Evolutionary conservation across 2,888 invertebrate species (phyloP), one percentile per base, ranked within the genome.

Genomic region (Sesia bembeciformis): DNA sequence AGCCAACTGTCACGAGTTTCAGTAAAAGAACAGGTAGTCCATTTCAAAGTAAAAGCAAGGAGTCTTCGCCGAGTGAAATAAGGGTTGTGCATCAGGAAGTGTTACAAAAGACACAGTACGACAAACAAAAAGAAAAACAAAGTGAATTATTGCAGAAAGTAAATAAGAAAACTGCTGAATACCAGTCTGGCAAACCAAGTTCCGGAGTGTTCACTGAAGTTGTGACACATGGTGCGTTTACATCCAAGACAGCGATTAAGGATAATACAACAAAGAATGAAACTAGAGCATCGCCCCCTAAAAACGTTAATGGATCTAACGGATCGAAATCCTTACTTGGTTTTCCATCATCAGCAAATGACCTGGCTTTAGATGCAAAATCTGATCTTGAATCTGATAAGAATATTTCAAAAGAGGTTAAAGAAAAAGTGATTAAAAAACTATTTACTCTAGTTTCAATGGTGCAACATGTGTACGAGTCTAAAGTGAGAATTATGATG

Each of bases 281-380:
- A 61, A 71, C 58, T 55, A 56, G 57, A 42, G 57, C 68, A 40
- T 62, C 74, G 8, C 58, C 68, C n/a, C 64, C 72, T 4, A 68
- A 68, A 55, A 63, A 59, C 4, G 67, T 62, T 7, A 75, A 72
- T 56, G 75, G 75, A 8, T 63, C 72, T 0, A 82, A 74, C 57
- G 72, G 75, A 39, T 70, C 78, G 0, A 85, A 86, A 66, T 72
- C 82, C 3, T 68, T 86, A 8, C 70, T 88, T 3, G 87, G 87
- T 1, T 89, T 84, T 53, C 89, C 89, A 49, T 89, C 88, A 39
- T 88, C 89, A 59, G 89, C 89, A 0, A 89, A 89, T 52, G 87
- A 88, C 60, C 67, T 89, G 55, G 89, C 89, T 46, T 63, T 89
- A 2, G 86, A 86, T 46, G 88, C 88, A 0, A 89, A 89, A 73